phyloP scores from a whole-genome alignment of 2,888 invertebrate species.

The Lottia scabra region DNA sequence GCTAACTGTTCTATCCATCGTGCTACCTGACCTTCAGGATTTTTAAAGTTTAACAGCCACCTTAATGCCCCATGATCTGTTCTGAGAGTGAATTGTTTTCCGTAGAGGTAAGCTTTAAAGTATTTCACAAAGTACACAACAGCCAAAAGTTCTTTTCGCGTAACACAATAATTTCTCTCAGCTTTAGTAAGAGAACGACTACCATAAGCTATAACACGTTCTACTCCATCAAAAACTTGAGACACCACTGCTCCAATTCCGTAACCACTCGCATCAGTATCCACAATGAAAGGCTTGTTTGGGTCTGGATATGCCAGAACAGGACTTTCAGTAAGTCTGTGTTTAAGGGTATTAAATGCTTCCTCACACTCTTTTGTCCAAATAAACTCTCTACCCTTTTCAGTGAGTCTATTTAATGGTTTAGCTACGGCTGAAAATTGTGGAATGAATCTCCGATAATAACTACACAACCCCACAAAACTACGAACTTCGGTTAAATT shows the following conservation, averaged over 20 bases:
- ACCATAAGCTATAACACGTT: constrained; percentile 31
- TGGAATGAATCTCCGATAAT: constrained; percentile 15
- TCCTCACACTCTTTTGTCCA: constrained; percentile 22
- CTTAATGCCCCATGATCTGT: constrained; percentile 35
- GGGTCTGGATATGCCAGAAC: constrained; percentile 28
- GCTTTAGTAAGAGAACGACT: constrained; percentile 24
- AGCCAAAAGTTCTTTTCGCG: constrained; percentile 28
- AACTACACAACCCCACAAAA: neutral
- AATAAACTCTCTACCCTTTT: constrained; percentile 28
- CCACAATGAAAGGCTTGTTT: constrained; percentile 22
- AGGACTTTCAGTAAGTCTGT: constrained; percentile 24
- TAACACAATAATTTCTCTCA: constrained; percentile 32
- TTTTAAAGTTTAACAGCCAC: constrained; percentile 26
- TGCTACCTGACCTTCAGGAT: constrained; percentile 26
- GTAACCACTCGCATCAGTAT: constrained; percentile 36
- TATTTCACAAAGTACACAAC: constrained; percentile 24
- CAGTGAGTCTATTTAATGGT: constrained; percentile 27
- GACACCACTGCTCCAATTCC: constrained; percentile 32
- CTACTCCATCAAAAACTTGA: constrained; percentile 24
- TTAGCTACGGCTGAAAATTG: constrained; percentile 15
- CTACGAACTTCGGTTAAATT: constrained; percentile 4
- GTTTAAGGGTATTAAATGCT: constrained; percentile 27
- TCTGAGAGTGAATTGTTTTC: constrained; percentile 24
- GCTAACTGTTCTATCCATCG: constrained; percentile 25
- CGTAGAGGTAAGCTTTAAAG: constrained; percentile 32